These are phyloP conservation scores for Labrus mixtus DNA, from an alignment of 2,113 vertebrate species.

Conservation along the genomic window DNA sequence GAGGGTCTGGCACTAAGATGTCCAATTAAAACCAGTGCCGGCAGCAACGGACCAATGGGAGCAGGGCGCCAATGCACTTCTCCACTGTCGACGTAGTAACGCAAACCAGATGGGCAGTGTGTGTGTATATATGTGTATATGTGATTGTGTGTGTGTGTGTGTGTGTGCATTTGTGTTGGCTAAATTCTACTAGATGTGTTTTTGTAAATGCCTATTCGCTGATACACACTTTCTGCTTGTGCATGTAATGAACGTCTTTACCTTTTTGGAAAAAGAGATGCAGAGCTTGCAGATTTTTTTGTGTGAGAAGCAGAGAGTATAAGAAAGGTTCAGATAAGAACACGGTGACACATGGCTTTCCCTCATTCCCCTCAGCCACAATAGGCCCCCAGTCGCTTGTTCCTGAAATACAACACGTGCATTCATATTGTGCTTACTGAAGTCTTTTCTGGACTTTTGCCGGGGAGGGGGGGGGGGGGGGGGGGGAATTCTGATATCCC, in stretches of 20 bases:
- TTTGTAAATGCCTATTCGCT: constrained; percentile 67
- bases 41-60: constrained; percentile 77
- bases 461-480: background rate
- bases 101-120: constrained; percentile 74
- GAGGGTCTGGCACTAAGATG: constrained; percentile 76
- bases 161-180: constrained; percentile 29
- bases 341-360: constrained; percentile 4
- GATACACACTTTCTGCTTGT: constrained; percentile 61
- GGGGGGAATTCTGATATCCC: constrained; percentile 2
- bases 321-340: constrained; percentile 23
- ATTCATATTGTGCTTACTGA: background rate
- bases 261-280: constrained; percentile 54
- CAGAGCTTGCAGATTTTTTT: constrained; percentile 61
- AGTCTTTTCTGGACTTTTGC: background rate
- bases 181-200: constrained; percentile 56
- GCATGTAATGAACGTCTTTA: constrained; percentile 52
- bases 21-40: constrained; percentile 80
- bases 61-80: constrained; percentile 74
- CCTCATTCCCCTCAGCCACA: background rate
- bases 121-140: constrained; percentile 45
- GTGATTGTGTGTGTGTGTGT: constrained; percentile 12
- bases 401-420: constrained; percentile 11
- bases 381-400: background rate
- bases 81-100: constrained; percentile 74
- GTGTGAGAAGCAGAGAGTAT: constrained; percentile 23